A percentile compares a stretch with the other conserved stretches of the same genome.
phyloP scores from a whole-genome alignment of 2,113 vertebrate genomes.

The Jacana jacana region DNA sequence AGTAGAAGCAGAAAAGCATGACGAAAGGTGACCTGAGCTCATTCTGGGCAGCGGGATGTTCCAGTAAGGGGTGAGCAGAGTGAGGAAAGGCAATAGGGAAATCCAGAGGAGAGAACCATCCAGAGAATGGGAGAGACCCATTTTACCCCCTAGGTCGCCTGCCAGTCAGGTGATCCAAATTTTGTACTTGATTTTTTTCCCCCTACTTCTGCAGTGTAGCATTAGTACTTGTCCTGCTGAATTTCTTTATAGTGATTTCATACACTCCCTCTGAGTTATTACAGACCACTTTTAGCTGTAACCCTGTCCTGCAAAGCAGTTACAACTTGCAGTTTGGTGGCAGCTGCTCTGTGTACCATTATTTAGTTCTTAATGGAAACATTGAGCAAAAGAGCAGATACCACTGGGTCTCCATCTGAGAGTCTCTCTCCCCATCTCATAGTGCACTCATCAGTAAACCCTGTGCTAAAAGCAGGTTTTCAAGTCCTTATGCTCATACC shows the following conservation, averaged over 20 bases:
- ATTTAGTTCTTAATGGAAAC: not conserved
- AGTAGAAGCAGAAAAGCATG: not conserved
- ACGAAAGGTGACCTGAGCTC: not conserved
- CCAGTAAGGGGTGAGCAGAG: not conserved
- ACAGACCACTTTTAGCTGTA: not conserved
- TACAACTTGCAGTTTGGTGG: not conserved
- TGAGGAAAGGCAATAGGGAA: not conserved
- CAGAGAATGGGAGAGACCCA: no score
- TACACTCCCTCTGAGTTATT: not conserved
- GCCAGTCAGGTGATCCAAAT: not conserved
- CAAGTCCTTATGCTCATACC: not conserved
- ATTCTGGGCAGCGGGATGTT: not conserved
- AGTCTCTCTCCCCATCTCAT: not conserved
- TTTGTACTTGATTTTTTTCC: not conserved
- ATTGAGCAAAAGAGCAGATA: not conserved
- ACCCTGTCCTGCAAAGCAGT: not conserved
- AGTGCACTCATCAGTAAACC: not conserved
- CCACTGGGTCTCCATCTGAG: not conserved
- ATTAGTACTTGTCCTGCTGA: not conserved
- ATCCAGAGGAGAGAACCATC: not conserved
- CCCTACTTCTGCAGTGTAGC: not conserved
- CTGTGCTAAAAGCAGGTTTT: not conserved
- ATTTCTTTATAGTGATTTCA: not conserved
- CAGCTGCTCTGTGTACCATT: not conserved
- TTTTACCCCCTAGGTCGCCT: not conserved